Conservation (phyloP, 1,140 invertebrate species). For the Leptonema lineaticorne region DNA sequence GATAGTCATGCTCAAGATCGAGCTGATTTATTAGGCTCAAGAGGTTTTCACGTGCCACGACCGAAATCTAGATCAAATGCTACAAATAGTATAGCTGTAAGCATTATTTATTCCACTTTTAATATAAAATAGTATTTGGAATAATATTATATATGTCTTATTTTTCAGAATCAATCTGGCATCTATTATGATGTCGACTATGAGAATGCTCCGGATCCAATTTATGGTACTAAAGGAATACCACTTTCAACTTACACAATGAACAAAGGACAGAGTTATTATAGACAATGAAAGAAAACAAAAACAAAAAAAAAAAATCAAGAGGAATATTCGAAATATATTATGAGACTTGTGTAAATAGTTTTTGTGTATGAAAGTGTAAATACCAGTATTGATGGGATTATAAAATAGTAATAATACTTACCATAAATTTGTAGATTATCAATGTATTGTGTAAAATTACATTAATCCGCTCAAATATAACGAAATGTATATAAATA, state of each 20-base stretch:
- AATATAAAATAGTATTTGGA: neutral
- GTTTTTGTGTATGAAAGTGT: no score
- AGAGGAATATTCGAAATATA: no score
- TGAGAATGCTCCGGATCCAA: conserved; percentile 58
- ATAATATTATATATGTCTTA: neutral
- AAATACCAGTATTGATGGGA: neutral
- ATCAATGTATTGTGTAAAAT: no score
- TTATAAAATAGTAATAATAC: no score
- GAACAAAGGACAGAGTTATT: conserved; percentile 51
- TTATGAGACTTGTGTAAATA: no score
- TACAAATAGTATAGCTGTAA: conserved; percentile 42
- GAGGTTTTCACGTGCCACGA: conserved; percentile 64
- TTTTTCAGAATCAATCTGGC: conserved; percentile 74
- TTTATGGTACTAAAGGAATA: conserved; percentile 55
- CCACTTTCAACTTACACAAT: conserved; percentile 55
- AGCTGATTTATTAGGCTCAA: conserved; percentile 66
- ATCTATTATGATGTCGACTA: conserved; percentile 88
- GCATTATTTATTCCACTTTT: neutral
- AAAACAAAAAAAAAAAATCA: neutral
- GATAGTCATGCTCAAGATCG: conserved; percentile 64
- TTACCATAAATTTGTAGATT: no score
- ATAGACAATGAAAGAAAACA: conserved; percentile 44
- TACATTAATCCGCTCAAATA: no score
- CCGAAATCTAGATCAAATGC: conserved; percentile 72
- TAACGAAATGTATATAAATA: no score